Base-by-base conservation (phyloP, 2,888 invertebrate species). In the Nycteola revayana region DNA sequence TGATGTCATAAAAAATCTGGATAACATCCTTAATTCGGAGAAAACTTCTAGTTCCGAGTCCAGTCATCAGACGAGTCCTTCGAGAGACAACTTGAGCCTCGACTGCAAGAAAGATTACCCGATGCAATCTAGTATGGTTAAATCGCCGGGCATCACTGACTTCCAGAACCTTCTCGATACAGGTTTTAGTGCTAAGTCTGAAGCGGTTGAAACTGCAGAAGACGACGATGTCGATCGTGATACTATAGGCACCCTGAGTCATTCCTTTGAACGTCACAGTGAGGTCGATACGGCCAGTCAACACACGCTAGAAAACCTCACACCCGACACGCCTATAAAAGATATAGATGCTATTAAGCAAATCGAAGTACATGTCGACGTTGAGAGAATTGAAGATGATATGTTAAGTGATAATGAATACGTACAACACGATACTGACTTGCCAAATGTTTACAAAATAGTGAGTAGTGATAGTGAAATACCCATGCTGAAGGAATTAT, bases 1-100 rank as follows among this genome's bases (percentile, higher is more conserved):
- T 35, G 91, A 92, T 56, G 92, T 91, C 7, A 92, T 92, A 21
- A 90, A 91, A 65, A 92, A 92, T 71, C 83, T 92, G 52, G 92
- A 92, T 73, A 91, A 91, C 55, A 91, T 91, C 37, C 72, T 92
- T 26, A 92, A 91, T 36, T 86, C 90, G 0, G 92, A 92, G 61
- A 91, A 90, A 57, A 90, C 90, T 1, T 91, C 90, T 3, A 90
- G 90, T 60, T 90, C 90, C 0, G 91, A 90, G 52, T 91, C 91
- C 4, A 90, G 90, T 46, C 89, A 90, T 42, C 90, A 90, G 42
- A 89, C 89, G 17, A 90, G 90, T 51, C 90, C 90, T 1, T 86
- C 85, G 7, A 76, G 89, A 39, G 90, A 90, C 49, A 82, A 82
- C 42, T 57, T 87, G 17, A 86, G 82, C 42, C 67, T 88, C 32